Evolutionary conservation across 2,888 invertebrate species (phyloP).

Genomic region (Sesia apiformis): DNA sequence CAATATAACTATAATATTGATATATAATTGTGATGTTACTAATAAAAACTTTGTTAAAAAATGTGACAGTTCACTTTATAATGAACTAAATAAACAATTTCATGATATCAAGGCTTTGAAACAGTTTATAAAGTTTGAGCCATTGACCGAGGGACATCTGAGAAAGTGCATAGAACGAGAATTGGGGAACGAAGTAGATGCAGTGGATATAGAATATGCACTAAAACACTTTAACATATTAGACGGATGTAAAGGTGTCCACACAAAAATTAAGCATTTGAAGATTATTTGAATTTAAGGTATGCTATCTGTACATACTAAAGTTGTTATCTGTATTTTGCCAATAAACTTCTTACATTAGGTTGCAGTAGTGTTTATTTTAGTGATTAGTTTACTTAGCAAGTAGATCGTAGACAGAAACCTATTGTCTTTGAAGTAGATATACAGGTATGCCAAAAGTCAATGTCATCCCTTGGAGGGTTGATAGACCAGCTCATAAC

Average conservation of each 20-base stretch:
- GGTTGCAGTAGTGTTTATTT: too few relatives aligned
- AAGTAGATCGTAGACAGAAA: too few relatives aligned
- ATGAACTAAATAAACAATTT: slow-evolving; percentile 27
- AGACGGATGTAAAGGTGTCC: slow-evolving; percentile 66
- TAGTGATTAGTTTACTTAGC: too few relatives aligned
- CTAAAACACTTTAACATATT: slow-evolving; percentile 50
- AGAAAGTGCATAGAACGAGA: slow-evolving; percentile 48
- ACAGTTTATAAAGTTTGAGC: slow-evolving; percentile 40
- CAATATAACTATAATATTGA: slow-evolving; percentile 43
- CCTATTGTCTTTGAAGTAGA: too few relatives aligned
- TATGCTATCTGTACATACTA: slow-evolving; percentile 7
- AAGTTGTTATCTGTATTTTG: slow-evolving; percentile 3
- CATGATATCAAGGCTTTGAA: slow-evolving; percentile 29
- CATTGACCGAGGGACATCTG: slow-evolving; percentile 35
- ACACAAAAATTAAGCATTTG: slow-evolving; percentile 52
- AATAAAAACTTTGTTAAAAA: slow-evolving; percentile 23
- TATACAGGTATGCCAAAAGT: too few relatives aligned
- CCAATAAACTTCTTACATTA: too few relatives aligned
- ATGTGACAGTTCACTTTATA: slow-evolving; percentile 32
- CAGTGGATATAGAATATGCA: slow-evolving; percentile 27
- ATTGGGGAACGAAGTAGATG: slow-evolving; percentile 21
- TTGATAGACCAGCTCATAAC: too few relatives aligned
- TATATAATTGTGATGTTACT: slow-evolving; percentile 46
- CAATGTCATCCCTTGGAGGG: too few relatives aligned
- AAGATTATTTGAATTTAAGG: not conserved